Conservation (phyloP, 2,888 invertebrate species). For the Dendrolimus pini region DNA sequence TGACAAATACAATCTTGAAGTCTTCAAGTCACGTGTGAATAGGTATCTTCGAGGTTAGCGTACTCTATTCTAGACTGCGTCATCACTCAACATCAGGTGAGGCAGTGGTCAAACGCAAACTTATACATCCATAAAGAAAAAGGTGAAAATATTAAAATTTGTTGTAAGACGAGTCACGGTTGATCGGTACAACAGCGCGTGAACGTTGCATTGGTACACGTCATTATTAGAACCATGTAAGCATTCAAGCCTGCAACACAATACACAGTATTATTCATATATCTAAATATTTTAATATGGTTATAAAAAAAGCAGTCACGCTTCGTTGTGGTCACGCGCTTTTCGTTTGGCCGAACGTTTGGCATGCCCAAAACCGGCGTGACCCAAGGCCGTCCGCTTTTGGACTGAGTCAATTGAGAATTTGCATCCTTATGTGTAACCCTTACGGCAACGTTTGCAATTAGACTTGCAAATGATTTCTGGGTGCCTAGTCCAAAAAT, state of each 20-base stretch:
- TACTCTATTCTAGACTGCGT: no score
- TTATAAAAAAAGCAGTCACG: conserved; percentile 21
- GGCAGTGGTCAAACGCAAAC: no score
- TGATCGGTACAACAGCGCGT: no score
- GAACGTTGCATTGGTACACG: no score
- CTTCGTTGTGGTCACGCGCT: conserved; percentile 38
- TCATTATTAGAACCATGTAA: no score
- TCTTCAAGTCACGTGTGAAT: no score
- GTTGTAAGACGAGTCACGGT: no score
- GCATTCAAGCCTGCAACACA: neutral
- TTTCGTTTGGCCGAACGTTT: conserved; percentile 48
- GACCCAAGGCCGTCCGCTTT: conserved; percentile 47
- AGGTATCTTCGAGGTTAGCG: no score
- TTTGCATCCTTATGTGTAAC: neutral
- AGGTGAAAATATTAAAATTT: no score
- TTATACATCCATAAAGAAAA: no score
- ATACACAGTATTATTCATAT: conserved; percentile 1
- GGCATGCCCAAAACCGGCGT: conserved; percentile 46
- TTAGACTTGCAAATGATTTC: neutral
- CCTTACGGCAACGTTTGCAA: neutral
- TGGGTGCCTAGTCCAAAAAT: neutral
- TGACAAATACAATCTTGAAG: no score
- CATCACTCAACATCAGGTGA: no score
- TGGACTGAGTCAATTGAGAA: neutral
- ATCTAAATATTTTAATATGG: conserved; percentile 4